Base-by-base conservation (phyloP, 92 coral and sea anemone species). In the Nematostella vectensis region DNA sequence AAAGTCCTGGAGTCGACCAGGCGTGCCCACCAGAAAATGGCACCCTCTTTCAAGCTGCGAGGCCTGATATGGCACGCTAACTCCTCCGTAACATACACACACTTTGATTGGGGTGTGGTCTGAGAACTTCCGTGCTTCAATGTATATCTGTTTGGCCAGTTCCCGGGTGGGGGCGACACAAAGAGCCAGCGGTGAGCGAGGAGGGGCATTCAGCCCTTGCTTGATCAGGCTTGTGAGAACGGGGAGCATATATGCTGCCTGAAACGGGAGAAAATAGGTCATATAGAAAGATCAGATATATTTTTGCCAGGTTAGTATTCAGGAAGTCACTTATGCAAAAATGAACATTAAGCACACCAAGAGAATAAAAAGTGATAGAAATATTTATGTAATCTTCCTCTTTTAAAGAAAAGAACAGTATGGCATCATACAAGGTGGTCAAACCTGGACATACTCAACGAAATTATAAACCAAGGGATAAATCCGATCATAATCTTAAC, bases 101-200 rank as follows among this genome's bases (percentile, higher is more conserved):
- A 82, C 70, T 29, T 58, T 59, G 20, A 93, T 54, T 29, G 91
- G 87, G 26, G 96, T 93, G 19, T 80, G 96, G 61, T 74, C 57
- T 11, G 99, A 48, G 48, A 87, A 93, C 71, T 93, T 93, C 43
- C 68, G 65, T 24, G 83, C 78, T 55, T 93, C 99, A 21, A 54
- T 64, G 48, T 78, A 71, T 11, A 93, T 87, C 78, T 93, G 99
- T 24, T 59, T 51, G 25, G 89, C 99, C 38, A 93, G 76, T 73
- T 93, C 99, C 31, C 99, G 89, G 3, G 99, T 93, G 15, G 99
- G 99, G 17, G 94, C 96, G 55, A 93, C 74, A 39, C 86, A 80
- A 33, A 93, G 65, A 11, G 95, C 99, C 64, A 83, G 55, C 3
- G 99, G 99, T 23, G 83, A 65, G 38, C 70, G 99, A 3, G 80